These are phyloP conservation scores for Caenorhabditis macrosperma DNA, from an alignment of 2,888 invertebrate species.

Conservation along the genomic window DNA sequence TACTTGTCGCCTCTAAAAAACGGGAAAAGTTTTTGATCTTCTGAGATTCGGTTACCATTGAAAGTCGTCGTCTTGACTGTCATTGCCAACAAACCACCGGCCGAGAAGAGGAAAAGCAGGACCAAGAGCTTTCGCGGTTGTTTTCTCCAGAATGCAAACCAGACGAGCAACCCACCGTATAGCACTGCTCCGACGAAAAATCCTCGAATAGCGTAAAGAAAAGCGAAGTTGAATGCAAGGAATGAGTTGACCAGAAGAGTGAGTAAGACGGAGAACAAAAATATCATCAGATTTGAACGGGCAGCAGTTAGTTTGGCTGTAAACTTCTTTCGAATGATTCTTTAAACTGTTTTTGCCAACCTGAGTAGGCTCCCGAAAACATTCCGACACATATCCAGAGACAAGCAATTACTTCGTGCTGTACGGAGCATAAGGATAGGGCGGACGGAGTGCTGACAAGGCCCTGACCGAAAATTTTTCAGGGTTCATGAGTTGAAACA, in stretches of 20 bases:
- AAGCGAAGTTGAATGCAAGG: constrained; percentile 33
- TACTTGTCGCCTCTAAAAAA: constrained; percentile 24
- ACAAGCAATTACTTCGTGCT: constrained; percentile 43
- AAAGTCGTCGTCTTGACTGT: constrained; percentile 9
- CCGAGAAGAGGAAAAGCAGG: constrained; percentile 48
- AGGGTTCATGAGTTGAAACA: background rate
- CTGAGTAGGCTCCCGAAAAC: constrained; percentile 38
- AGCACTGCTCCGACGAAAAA: constrained; percentile 47
- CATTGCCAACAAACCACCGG: constrained; percentile 51
- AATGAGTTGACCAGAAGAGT: constrained; percentile 35
- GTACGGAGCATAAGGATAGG: constrained; percentile 27
- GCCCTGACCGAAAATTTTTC: constrained; percentile 21
- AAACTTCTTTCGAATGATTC: too few species aligned
- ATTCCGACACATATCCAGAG: constrained; percentile 59
- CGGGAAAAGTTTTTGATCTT: background rate
- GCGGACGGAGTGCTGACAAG: constrained; percentile 24
- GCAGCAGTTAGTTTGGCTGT: constrained; percentile 43
- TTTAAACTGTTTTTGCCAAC: too few species aligned
- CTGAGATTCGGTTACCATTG: constrained; percentile 2
- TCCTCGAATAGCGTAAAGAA: constrained; percentile 45
- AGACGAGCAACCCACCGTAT: constrained; percentile 52
- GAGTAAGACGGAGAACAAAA: constrained; percentile 22
- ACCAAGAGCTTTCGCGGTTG: constrained; percentile 48
- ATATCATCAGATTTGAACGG: constrained; percentile 53
- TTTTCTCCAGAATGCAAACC: constrained; percentile 63